phyloP scores from a whole-genome alignment of 2,797 vertebrate species.

The Knipowitschia caucasica region DNA sequence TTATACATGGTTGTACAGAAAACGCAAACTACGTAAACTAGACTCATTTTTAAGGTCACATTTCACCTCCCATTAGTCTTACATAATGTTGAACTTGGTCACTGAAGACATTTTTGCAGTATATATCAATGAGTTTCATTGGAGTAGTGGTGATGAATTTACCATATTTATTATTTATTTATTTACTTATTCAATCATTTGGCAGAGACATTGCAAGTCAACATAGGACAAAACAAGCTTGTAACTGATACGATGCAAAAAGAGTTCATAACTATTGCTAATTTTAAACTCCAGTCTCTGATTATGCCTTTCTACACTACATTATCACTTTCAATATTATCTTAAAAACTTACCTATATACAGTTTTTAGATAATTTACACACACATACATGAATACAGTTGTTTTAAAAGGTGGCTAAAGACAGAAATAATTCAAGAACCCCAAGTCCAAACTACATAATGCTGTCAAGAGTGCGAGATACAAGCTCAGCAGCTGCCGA shows the following conservation, averaged over 20 bases:
- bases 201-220: no score
- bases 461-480: slow-evolving; percentile 34
- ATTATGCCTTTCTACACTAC: no score
- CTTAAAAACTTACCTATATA: no score
- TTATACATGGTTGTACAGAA: not conserved
- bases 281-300: no score
- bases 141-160: not conserved
- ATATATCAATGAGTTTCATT: not conserved
- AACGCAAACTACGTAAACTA: not conserved
- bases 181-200: no score
- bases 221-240: no score
- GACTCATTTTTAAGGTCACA: not conserved
- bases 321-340: no score
- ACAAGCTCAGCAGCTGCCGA: slow-evolving; percentile 29
- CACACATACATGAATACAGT: not conserved
- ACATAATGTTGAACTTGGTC: not conserved
- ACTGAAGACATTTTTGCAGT: slow-evolving; percentile 4
- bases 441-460: slow-evolving; percentile 6
- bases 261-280: no score
- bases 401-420: slow-evolving; percentile 38
- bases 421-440: slow-evolving; percentile 23
- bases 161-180: no score
- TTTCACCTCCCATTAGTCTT: not conserved
- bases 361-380: no score
- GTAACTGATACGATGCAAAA: no score